Evolutionary conservation across 2,888 invertebrate genomes (phyloP), one percentile per base, ranked within the genome.

Genomic region (Pachycephus smyrnensis): DNA sequence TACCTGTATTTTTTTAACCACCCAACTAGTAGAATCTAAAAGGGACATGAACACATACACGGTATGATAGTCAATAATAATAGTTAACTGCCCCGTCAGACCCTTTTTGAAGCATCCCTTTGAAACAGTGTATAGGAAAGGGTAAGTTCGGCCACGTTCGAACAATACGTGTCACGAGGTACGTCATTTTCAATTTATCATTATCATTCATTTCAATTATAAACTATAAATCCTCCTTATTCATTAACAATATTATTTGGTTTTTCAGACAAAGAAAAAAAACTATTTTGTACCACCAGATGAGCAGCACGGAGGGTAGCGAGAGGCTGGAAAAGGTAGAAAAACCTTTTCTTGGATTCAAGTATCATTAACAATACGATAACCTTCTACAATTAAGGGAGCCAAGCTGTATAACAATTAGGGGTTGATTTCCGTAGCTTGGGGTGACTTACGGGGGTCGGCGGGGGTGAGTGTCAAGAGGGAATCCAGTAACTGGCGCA

Each of bases 401-500:
- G 31, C 71, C 71, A 31, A 71, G 71, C 31, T 33, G 71, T 71
- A 31, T 71, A 33, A 71, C 71, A 71, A 71, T 71, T 71, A 71
- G 71, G 71, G 32, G 71, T 4, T 71, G 71, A 71, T 33, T 55
- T 23, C 55, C 55, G 23, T 55, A 55, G 55, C 55, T 55, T 55
- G 9, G 55, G 55, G 23, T 55, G 55, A 23, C 55, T 55, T 55
- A 55, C 55, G 55, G 23, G 55, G 55, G 55, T 55, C 23, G 55
- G 23, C 55, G 23, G 15, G 6, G 23, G 23, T 23, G 55, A 55
- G 15, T 15, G 55, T 23, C 55, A 55, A 23, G 32, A 23, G 3
- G n/a, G 71, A 55, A 32, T 32, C 15, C 12, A 55, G 23, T 55
- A 71, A 71, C 31, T 12, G 32, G 31, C 71, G 71, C 32, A 33